These are phyloP conservation scores for Odontomyia ornata DNA, from an alignment of 2,888 invertebrate species.

Conservation along the genomic window DNA sequence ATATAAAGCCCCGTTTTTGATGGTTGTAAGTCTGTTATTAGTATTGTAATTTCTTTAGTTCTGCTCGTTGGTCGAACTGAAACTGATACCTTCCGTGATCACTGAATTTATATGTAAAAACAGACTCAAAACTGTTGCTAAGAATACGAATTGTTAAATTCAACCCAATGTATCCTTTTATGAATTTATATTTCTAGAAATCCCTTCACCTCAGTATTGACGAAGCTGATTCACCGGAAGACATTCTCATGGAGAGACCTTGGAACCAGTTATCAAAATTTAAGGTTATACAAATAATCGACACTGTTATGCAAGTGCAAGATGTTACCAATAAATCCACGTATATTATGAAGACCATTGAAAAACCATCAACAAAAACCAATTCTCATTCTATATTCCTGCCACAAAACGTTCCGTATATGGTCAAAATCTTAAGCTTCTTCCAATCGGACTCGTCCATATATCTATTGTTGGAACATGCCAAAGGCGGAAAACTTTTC, in stretches of 20 bases:
- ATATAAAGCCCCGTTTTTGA: too few relatives aligned
- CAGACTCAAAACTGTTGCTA: too few relatives aligned
- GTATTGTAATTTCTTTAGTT: too few relatives aligned
- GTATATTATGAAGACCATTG: slow-evolving; percentile 62
- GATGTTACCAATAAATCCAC: slow-evolving; percentile 60
- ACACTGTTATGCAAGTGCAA: slow-evolving; percentile 62
- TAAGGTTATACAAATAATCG: slow-evolving; percentile 60
- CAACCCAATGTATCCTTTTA: too few relatives aligned
- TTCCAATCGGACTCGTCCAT: slow-evolving; percentile 63
- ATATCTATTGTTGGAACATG: slow-evolving; percentile 60
- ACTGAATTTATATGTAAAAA: too few relatives aligned
- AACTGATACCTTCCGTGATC: too few relatives aligned
- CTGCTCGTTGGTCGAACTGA: too few relatives aligned
- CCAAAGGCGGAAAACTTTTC: slow-evolving; percentile 61
- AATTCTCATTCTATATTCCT: slow-evolving; percentile 61
- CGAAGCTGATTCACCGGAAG: slow-evolving; percentile 49
- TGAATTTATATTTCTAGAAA: slow-evolving; percentile 35
- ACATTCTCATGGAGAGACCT: slow-evolving; percentile 59
- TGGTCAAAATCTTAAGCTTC: slow-evolving; percentile 61
- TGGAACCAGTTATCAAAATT: slow-evolving; percentile 63
- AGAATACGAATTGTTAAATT: too few relatives aligned
- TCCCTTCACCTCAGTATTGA: slow-evolving; percentile 60
- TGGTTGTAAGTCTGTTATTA: too few relatives aligned
- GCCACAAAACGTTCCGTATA: slow-evolving; percentile 62
- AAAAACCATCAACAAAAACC: slow-evolving; percentile 61